Conservation (phyloP, 1,140 invertebrate genomes). For the Octopus bimaculoides region DNA sequence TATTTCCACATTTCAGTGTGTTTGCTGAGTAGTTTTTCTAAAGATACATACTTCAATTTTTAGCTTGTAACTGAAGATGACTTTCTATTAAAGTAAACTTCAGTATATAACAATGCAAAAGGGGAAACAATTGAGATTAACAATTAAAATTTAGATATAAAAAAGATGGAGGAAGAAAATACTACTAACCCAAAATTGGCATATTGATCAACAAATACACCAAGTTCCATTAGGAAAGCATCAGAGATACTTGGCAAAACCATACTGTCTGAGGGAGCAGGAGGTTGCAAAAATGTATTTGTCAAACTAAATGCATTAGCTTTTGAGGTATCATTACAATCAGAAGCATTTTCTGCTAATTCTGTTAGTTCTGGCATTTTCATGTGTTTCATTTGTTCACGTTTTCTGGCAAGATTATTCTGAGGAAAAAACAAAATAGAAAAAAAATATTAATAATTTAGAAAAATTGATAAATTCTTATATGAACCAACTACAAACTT, state of each 20-base stretch:
- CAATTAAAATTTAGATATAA: too few relatives aligned
- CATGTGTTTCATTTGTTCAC: constrained; percentile 27
- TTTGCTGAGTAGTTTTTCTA: too few relatives aligned
- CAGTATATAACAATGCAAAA: too few relatives aligned
- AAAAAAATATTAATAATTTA: not conserved
- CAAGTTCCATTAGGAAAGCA: not conserved
- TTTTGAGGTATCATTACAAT: not conserved
- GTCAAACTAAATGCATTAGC: not conserved
- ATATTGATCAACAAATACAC: constrained; percentile 7
- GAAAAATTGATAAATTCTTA: too few relatives aligned
- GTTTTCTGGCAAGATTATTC: constrained; percentile 22
- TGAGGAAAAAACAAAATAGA: constrained; percentile 5
- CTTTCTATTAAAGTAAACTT: too few relatives aligned
- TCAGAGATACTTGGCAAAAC: constrained; percentile 9
- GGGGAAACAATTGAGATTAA: too few relatives aligned
- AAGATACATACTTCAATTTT: too few relatives aligned
- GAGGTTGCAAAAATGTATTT: not conserved
- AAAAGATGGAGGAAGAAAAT: not conserved
- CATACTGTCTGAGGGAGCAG: not conserved
- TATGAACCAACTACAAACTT: too few relatives aligned
- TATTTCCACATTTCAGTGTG: too few relatives aligned
- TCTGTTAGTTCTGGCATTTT: constrained; percentile 27
- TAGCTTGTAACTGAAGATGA: too few relatives aligned
- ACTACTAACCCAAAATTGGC: not conserved
- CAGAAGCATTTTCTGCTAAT: constrained; percentile 16